These are phyloP conservation scores for Sciurus vulgaris DNA, from an alignment of 2,797 vertebrate genomes.

Conservation along the genomic window DNA sequence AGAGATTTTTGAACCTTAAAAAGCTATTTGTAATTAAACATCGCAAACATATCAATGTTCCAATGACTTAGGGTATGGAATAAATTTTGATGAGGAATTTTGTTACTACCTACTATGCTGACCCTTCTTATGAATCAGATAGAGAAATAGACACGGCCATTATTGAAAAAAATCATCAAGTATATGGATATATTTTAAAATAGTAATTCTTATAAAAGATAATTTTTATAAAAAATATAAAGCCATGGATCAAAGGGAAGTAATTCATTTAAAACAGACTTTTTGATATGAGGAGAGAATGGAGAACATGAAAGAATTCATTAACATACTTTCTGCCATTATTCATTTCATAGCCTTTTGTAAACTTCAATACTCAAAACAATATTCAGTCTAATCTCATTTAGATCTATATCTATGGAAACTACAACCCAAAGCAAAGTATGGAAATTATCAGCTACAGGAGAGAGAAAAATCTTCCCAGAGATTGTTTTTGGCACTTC, in stretches of 20 bases:
- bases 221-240: not conserved
- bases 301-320: not conserved
- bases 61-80: not conserved
- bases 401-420: not conserved
- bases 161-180: not conserved
- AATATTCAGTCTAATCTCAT: not conserved
- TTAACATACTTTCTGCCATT: not conserved
- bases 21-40: slow-evolving; percentile 44
- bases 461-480: not conserved
- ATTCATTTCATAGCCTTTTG: not conserved
- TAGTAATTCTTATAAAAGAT: not conserved
- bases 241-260: not conserved
- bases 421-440: not conserved
- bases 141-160: not conserved
- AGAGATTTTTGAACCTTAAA: slow-evolving; percentile 25
- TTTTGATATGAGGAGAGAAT: slow-evolving; percentile 13
- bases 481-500: not conserved
- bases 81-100: not conserved
- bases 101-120: not conserved
- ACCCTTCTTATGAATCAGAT: not conserved
- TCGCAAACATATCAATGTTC: not conserved
- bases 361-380: slow-evolving; percentile 40
- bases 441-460: slow-evolving; percentile 34
- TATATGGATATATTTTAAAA: not conserved
- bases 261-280: not conserved